Percentiles rank a stretch among this genome's conserved stretches.
Evolutionary conservation across 2,888 invertebrate genomes (phyloP).

Genomic region (Cerastis rubricosa): DNA sequence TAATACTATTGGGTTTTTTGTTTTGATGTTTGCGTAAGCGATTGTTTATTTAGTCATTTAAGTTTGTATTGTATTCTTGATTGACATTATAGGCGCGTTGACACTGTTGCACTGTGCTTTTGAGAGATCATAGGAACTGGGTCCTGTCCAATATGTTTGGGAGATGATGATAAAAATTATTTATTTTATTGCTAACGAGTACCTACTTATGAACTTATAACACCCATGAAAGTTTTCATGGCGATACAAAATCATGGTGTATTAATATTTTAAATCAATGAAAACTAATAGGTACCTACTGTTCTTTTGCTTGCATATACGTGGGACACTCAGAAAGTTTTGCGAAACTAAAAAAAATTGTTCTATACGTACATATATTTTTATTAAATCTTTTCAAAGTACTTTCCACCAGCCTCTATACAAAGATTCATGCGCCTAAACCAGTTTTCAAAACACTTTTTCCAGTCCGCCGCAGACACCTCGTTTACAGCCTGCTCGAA

Average conservation of each 20-base stretch:
- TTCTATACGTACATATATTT: too few relatives aligned
- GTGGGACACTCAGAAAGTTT: too few relatives aligned
- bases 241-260: background rate
- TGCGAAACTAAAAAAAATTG: too few relatives aligned
- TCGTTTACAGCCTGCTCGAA: too few relatives aligned
- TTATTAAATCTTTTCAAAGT: too few relatives aligned
- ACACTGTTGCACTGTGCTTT: conserved; percentile 1
- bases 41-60: conserved; percentile 24
- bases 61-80: background rate
- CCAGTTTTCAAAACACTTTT: too few relatives aligned
- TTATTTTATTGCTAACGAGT: background rate
- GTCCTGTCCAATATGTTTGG: background rate
- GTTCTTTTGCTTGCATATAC: background rate
- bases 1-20: background rate
- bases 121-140: background rate
- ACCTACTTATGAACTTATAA: background rate
- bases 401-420: too few relatives aligned
- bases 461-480: too few relatives aligned
- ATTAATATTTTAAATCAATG: background rate
- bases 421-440: too few relatives aligned
- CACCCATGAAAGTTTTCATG: background rate
- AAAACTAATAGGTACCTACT: background rate
- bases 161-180: background rate
- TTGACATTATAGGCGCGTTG: conserved; percentile 13
- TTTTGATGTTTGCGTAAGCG: conserved; percentile 34